These are phyloP conservation scores for Zygothrica quintamaculata DNA, from an alignment of 2,888 invertebrate species.

Conservation along the genomic window DNA sequence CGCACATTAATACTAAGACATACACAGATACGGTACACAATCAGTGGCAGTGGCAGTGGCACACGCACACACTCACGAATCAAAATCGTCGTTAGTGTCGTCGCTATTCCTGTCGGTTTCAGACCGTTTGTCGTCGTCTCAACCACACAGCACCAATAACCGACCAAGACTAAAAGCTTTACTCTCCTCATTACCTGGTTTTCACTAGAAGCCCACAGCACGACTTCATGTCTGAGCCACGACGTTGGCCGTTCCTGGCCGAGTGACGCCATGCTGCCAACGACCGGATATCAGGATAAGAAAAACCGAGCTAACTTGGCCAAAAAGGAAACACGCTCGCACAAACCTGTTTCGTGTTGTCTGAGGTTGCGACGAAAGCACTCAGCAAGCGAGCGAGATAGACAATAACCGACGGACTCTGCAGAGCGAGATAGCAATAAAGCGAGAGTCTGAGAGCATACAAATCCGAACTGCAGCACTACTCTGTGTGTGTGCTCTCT, in stretches of 20 bases:
- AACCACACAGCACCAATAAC: conserved; percentile 83
- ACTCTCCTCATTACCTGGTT: conserved; percentile 81
- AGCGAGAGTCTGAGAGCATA: not conserved
- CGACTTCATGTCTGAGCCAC: conserved; percentile 22
- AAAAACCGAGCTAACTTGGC: conserved; percentile 56
- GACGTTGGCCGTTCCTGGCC: conserved; percentile 21
- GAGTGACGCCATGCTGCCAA: conserved; percentile 44
- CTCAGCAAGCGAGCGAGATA: not conserved
- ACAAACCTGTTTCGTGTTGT: conserved; percentile 66
- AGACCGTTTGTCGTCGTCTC: conserved; percentile 68
- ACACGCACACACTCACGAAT: conserved; percentile 35
- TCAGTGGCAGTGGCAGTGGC: no score
- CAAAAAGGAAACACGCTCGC: conserved; percentile 56
- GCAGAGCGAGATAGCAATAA: conserved; percentile 9
- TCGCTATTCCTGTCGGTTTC: conserved; percentile 41
- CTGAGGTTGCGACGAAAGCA: conserved; percentile 55
- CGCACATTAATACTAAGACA: conserved; percentile 6
- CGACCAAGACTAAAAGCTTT: conserved; percentile 83
- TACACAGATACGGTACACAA: no score
- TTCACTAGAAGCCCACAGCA: conserved; percentile 59
- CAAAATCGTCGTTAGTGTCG: conserved; percentile 4
- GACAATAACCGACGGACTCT: no score
- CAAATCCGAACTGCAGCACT: conserved; percentile 30
- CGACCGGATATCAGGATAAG: conserved; percentile 67
- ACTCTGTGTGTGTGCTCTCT: conserved; percentile 7